A percentile compares a stretch with the other conserved stretches of the same genome.
Conservation (phyloP, 2,113 vertebrate species). For the Ibidorhyncha struthersii region DNA sequence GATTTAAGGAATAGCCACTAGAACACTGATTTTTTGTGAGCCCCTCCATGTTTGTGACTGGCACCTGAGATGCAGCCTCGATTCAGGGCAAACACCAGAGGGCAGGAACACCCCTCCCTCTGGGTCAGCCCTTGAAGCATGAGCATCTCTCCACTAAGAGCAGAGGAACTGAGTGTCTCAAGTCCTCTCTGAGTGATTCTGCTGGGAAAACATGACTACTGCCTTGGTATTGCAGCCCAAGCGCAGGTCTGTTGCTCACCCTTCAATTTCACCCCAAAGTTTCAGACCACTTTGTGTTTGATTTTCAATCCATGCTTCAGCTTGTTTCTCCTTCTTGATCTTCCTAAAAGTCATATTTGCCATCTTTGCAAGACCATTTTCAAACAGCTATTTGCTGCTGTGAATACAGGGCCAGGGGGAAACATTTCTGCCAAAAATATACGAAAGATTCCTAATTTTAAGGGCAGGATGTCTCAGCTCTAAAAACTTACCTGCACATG, state of each 20-base stretch:
- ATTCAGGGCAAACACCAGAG: background rate
- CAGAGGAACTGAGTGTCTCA: background rate
- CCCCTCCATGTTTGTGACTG: background rate
- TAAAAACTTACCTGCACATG: background rate
- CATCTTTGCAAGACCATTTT: background rate
- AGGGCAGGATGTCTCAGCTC: background rate
- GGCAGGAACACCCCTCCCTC: fast-evolving
- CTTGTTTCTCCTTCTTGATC: background rate
- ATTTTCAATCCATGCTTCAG: background rate
- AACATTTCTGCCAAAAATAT: background rate
- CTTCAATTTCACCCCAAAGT: background rate
- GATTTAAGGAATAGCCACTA: background rate
- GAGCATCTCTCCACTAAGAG: background rate
- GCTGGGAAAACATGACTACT: background rate
- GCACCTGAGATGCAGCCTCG: background rate
- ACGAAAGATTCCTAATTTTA: background rate
- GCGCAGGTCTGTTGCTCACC: background rate
- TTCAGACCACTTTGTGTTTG: background rate
- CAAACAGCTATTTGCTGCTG: background rate
- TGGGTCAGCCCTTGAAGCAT: background rate
- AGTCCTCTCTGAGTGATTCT: background rate
- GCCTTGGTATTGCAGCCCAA: background rate
- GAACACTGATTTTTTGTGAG: background rate
- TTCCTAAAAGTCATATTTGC: background rate
- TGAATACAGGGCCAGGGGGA: background rate